Evolutionary conservation across 2,113 vertebrate genomes (phyloP).

Genomic region (Takifugu bimaculatus): DNA sequence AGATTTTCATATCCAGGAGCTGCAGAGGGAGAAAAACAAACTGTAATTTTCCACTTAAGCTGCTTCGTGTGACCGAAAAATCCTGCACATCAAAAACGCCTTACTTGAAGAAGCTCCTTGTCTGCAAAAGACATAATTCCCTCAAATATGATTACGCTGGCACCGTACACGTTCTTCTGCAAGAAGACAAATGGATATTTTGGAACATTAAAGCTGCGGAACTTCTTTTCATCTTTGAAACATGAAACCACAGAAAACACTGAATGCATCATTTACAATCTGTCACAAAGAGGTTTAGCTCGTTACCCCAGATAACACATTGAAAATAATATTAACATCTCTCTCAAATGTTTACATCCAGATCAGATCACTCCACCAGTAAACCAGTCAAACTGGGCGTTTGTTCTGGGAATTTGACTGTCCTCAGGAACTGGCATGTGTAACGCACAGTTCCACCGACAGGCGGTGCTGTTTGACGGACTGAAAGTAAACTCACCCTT

Average conservation of each 20-base stretch:
- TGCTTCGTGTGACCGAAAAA: conserved; percentile 11
- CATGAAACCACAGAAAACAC: conserved; percentile 24
- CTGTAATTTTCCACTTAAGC: conserved; percentile 17
- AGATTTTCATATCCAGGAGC: conserved; percentile 98
- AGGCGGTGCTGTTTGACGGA: no score
- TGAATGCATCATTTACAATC: neutral
- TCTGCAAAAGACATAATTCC: conserved; percentile 97
- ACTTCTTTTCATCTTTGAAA: conserved; percentile 13
- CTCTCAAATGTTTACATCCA: no score
- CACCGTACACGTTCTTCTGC: conserved; percentile 95
- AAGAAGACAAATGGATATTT: neutral
- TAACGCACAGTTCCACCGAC: no score
- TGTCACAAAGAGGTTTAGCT: no score
- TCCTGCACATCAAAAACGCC: conserved; percentile 23
- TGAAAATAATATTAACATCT: no score
- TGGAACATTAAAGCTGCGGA: no score
- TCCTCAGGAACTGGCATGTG: no score
- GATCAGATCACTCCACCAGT: no score
- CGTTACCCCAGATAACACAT: no score
- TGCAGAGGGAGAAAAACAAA: conserved; percentile 41
- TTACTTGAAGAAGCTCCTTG: conserved; percentile 90
- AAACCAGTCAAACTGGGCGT: no score
- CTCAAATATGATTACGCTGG: conserved; percentile 97
- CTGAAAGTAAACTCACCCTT: no score
- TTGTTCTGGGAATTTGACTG: no score